Base-by-base conservation (phyloP, 1,140 invertebrate species). In the Galendromus occidentalis region DNA sequence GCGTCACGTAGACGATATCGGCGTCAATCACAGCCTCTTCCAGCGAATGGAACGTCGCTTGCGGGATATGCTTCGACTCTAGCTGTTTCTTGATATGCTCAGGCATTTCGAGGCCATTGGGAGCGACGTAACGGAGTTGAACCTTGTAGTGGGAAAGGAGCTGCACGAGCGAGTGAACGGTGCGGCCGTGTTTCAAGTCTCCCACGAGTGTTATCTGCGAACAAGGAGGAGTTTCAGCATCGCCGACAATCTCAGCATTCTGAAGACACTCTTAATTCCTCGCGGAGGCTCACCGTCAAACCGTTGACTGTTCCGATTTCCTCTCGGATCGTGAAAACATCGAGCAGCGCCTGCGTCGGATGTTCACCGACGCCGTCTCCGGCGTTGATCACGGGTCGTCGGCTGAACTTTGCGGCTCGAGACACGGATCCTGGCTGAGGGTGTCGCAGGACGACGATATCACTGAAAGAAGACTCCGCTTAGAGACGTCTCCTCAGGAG, bases 261-360 rank as follows among this genome's bases (percentile, higher is more conserved):
- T n/a, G n/a, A n/a, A n/a, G n/a, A n/a, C n/a, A n/a, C n/a, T n/a
- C n/a, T n/a, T n/a, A n/a, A n/a, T n/a, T n/a, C n/a, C n/a, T n/a
- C n/a, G 33, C 9, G 4, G 33, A 4, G 33, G 70, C 72, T 72
- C 70, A 78, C 79, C 82, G 87, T 95, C 1, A 98, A 79, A 0
- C 88, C 88, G 74, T 98, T 98, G 0, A 98, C 92, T 0, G 94
- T 98, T 68, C 94, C 94, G 69, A 98, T 93, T 79, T 98, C 95
- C 77, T 98, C 91, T 72, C 94, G 80, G 70, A 99, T 99, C 18
- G 95, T 98, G 73, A 96, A 99, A 7, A 98, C 83, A 76, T 99
- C 96, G 1, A 99, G 78, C 17, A 99, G 76, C 0, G 96, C 95
- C 79, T 98, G 96, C 0, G 92, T 97, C 0, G 96, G 96, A 79